phyloP scores from a whole-genome alignment of 2,797 vertebrate genomes.

The Brachyalestes nurse region DNA sequence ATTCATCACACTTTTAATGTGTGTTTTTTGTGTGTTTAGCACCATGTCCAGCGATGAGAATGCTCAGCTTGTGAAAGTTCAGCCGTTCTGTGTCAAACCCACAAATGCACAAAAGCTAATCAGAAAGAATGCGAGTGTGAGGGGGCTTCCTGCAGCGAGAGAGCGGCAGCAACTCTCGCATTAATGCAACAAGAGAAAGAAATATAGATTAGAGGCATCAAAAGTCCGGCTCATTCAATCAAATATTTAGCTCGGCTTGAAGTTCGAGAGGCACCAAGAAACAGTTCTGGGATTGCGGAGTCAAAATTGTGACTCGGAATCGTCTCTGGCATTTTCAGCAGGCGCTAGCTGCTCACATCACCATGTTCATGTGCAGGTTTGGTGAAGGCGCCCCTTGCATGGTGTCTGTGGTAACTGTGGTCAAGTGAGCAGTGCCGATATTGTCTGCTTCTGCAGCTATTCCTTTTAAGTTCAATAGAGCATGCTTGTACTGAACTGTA shows the following conservation, averaged over 20 bases:
- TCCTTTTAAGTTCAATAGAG: slow-evolving; percentile 66
- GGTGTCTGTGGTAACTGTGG: slow-evolving; percentile 39
- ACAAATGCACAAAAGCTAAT: slow-evolving; percentile 52
- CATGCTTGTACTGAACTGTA: slow-evolving; percentile 69
- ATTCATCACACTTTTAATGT: too few relatives aligned
- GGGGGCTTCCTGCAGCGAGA: slow-evolving; percentile 45
- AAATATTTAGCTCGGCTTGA: slow-evolving; percentile 62
- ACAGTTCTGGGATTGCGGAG: slow-evolving; percentile 56
- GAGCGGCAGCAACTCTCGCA: slow-evolving; percentile 43
- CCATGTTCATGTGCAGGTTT: slow-evolving; percentile 22
- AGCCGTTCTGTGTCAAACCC: slow-evolving; percentile 40
- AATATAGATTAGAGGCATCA: slow-evolving; percentile 63
- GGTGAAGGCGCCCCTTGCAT: slow-evolving; percentile 52
- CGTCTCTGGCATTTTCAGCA: slow-evolving; percentile 35
- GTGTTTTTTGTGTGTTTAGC: too few relatives aligned
- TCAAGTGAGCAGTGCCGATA: slow-evolving; percentile 40
- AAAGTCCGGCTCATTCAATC: slow-evolving; percentile 54
- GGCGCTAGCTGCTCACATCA: slow-evolving; percentile 49
- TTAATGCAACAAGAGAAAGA: slow-evolving; percentile 61
- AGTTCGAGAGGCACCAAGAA: slow-evolving; percentile 52
- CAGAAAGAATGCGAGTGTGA: slow-evolving; percentile 45
- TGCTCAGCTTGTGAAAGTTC: slow-evolving; percentile 3
- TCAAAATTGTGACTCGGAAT: slow-evolving; percentile 56
- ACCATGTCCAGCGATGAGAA: background rate
- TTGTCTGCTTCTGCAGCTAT: slow-evolving; percentile 35